Evolutionary conservation across 2,888 invertebrate species (phyloP).

Genomic region (Limnephilus marmoratus): DNA sequence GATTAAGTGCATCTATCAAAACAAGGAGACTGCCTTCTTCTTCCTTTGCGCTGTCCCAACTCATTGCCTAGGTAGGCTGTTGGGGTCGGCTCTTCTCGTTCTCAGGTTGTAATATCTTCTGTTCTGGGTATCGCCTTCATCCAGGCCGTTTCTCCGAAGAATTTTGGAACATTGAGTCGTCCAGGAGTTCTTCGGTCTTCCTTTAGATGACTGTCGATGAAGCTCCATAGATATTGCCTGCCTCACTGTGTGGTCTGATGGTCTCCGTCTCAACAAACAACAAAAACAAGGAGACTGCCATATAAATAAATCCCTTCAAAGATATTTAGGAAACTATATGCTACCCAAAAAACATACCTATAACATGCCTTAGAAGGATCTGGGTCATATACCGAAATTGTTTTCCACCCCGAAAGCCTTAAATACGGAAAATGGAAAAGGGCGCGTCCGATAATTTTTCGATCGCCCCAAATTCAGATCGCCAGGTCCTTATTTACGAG

Average conservation of each 20-base stretch:
- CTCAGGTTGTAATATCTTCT: too few species aligned
- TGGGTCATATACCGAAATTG: not conserved
- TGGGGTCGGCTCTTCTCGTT: too few species aligned
- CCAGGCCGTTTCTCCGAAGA: too few species aligned
- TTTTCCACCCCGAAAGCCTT: not conserved
- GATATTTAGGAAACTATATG: not conserved
- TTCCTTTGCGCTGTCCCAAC: too few species aligned
- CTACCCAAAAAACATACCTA: not conserved
- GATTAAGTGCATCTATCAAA: not conserved
- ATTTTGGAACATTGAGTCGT: too few species aligned
- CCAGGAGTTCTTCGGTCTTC: too few species aligned
- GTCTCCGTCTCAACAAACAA: too few species aligned
- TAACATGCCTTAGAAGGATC: not conserved
- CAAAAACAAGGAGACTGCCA: not conserved
- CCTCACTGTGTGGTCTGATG: too few species aligned
- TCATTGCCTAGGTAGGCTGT: too few species aligned
- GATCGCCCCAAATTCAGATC: not conserved
- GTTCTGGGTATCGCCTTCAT: too few species aligned
- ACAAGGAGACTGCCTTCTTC: not conserved
- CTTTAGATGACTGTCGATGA: too few species aligned
- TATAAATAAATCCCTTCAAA: not conserved
- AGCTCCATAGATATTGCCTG: too few species aligned
- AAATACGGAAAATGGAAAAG: not conserved
- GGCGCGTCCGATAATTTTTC: not conserved
- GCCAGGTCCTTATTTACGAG: conserved; percentile 2